Evolutionary conservation across 1,140 invertebrate species (phyloP).

Genomic region (Drosophila aff.): DNA sequence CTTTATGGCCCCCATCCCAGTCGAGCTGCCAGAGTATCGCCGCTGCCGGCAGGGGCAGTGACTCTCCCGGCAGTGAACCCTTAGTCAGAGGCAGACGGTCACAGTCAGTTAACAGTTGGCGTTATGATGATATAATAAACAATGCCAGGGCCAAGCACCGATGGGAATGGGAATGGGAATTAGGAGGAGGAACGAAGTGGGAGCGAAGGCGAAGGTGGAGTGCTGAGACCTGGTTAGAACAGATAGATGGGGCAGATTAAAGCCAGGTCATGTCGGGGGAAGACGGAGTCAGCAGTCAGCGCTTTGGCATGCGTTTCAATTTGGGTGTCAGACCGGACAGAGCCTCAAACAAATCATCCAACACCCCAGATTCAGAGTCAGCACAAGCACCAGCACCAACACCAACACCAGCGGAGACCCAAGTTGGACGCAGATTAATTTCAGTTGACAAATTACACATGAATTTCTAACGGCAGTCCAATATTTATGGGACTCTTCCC

Average conservation of each 20-base stretch:
- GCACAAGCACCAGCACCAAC: background rate
- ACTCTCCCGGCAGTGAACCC: constrained; percentile 41
- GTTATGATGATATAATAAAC: constrained; percentile 76
- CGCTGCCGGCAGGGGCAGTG: constrained; percentile 36
- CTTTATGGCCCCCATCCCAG: constrained; percentile 14
- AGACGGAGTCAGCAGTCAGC: constrained; percentile 34
- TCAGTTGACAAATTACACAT: constrained; percentile 80
- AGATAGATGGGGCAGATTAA: constrained; percentile 38
- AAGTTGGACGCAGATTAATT: constrained; percentile 70
- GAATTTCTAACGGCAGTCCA: constrained; percentile 71
- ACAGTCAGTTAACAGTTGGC: constrained; percentile 79
- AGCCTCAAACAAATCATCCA: constrained; percentile 48
- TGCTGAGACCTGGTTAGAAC: constrained; percentile 13
- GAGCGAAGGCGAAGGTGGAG: constrained; percentile 2
- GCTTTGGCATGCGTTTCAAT: constrained; percentile 46
- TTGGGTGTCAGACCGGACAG: constrained; percentile 36
- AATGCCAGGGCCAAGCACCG: constrained; percentile 42
- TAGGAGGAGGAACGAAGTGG: constrained; percentile 2
- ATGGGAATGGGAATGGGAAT: constrained; percentile 18
- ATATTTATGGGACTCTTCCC: constrained; percentile 79
- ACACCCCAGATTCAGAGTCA: constrained; percentile 28
- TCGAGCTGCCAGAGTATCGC: constrained; percentile 20
- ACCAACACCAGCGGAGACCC: background rate
- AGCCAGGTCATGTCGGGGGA: constrained; percentile 36
- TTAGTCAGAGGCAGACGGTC: constrained; percentile 56